A percentile compares a stretch with the other conserved stretches of the same genome.
Evolutionary conservation across 2,113 vertebrate species (phyloP).

Genomic region (Himantopus leucocephalus): DNA sequence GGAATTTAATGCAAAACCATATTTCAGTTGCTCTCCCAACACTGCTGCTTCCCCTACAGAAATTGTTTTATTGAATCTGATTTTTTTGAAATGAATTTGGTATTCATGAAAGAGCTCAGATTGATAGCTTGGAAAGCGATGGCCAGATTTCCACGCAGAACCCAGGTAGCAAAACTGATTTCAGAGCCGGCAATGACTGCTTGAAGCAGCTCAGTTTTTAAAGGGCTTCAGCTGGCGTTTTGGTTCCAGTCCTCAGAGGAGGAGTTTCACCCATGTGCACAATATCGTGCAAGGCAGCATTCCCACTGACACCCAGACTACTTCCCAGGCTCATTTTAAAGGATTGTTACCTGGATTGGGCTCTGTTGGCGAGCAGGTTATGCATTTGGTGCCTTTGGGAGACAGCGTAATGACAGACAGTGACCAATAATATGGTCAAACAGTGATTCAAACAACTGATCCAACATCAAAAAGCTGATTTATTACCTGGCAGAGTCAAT

Average conservation of each 20-base stretch:
- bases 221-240: not conserved
- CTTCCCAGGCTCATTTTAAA: not conserved
- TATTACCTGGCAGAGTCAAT: not conserved
- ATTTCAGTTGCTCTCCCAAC: not conserved
- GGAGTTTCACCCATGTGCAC: not conserved
- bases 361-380: not conserved
- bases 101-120: conserved; percentile 43
- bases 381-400: not conserved
- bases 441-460: not conserved
- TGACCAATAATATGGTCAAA: not conserved
- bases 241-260: not conserved
- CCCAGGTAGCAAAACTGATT: not conserved
- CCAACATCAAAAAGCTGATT: not conserved
- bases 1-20: conserved; percentile 35
- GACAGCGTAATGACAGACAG: not conserved
- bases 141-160: not conserved
- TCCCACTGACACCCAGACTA: not conserved
- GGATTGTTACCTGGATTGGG: rapidly evolving
- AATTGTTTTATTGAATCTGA: conserved; percentile 39
- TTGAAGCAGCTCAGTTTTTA: not conserved
- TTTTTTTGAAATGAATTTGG: not conserved
- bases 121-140: not conserved
- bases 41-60: conserved; percentile 16
- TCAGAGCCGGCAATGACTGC: not conserved
- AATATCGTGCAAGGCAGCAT: rapidly evolving